phyloP scores from a whole-genome alignment of 1,140 invertebrate genomes.

The Macrostomum lignano region DNA sequence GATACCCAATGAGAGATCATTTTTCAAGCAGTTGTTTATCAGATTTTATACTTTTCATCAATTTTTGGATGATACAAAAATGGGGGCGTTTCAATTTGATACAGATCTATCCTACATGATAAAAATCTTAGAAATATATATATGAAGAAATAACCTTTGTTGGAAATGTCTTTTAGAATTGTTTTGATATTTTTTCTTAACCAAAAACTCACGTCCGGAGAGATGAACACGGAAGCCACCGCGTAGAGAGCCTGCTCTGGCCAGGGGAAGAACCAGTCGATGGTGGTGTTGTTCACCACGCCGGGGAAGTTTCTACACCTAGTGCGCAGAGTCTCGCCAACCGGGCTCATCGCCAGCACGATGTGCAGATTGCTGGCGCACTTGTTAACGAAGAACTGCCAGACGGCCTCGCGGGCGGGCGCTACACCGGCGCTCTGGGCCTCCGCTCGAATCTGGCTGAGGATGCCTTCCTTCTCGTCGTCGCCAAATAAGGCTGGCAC shows the following conservation, averaged over 20 bases:
- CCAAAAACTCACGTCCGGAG: slow-evolving; percentile 32
- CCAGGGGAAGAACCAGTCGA: slow-evolving; percentile 31
- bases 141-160: slow-evolving; percentile 10
- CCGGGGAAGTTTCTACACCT: slow-evolving; percentile 30
- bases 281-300: slow-evolving; percentile 29
- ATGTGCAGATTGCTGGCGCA: slow-evolving; percentile 29
- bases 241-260: slow-evolving; percentile 35
- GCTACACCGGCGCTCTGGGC: slow-evolving; percentile 39
- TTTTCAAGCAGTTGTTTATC: no score
- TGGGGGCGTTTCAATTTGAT: no score
- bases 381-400: slow-evolving; percentile 33
- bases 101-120: no score
- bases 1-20: no score
- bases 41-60: no score
- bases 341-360: slow-evolving; percentile 30
- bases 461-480: slow-evolving; percentile 51
- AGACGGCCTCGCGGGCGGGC: slow-evolving; percentile 33
- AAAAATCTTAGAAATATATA: background rate
- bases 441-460: slow-evolving; percentile 35
- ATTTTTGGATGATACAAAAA: no score
- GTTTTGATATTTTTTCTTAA: slow-evolving; percentile 19
- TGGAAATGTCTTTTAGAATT: slow-evolving; percentile 39
- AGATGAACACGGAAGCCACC: slow-evolving; percentile 48
- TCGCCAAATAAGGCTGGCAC: slow-evolving; percentile 52
- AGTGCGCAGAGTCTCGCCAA: slow-evolving; percentile 26